Evolutionary conservation across 1,140 invertebrate species (phyloP), one percentile per base, ranked within the genome.

Genomic region (Heliothis virescens): DNA sequence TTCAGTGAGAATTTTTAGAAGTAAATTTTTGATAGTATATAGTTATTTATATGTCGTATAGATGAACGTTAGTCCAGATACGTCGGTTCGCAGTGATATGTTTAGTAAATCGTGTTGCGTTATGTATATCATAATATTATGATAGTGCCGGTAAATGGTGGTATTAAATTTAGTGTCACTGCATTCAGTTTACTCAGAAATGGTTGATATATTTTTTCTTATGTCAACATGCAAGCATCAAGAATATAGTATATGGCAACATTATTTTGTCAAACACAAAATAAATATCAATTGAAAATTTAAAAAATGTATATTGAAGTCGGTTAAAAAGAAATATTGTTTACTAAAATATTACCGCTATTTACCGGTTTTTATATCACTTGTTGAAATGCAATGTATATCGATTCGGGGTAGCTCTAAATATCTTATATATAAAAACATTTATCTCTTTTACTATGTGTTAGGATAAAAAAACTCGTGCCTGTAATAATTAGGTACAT

Each of bases 401-500:
- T 72, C 62, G 48, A 59, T 69, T 60, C 50, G 62, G 69, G 76
- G 75, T 80, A 80, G 79, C 74, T 83, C 41, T 74, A 60, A 47
- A 59, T 74, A 48, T 59, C 55, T 74, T 59, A 15, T 59, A 41
- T 41, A 41, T 41, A 41, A 53, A 50, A 63, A 74, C 34, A 50
- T 72, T 74, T 63, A 62, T 63, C 73, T 78, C 63, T 79, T 52
- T 74, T 74, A 26, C 65, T 85, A 69, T 82, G 69, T 85, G 81
- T 86, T 86, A 86, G 81, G 72, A 71, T 86, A 76, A 55, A 34
- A 50, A 79, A 80, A 83, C 72, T 81, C 55, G 85, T 86, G 85
- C 85, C 85, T 86, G 82, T 83, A 86, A 83, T 82, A 82, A 57
- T 82, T 79, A 80, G 78, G 76, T 82, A 76, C 79, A 71, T 73